Base-by-base conservation (phyloP, 2,113 vertebrate species). In the Amblyopsis rosae region DNA sequence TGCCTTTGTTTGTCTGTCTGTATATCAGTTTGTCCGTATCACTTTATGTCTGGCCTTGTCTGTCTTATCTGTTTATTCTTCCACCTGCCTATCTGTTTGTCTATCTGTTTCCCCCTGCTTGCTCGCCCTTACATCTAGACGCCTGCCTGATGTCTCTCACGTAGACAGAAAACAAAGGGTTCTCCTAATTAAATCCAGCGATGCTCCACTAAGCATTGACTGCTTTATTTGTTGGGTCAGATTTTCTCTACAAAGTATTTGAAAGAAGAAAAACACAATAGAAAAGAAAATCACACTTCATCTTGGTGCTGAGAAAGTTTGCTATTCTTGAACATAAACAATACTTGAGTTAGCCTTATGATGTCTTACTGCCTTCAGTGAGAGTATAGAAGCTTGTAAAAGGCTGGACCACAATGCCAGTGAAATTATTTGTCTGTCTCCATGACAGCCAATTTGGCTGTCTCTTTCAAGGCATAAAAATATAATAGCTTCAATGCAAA, bases 161-260 rank as follows among this genome's bases (percentile, higher is more conserved):
- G 32, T 53, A 65, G 79, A 77, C 68, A 65, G 47, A 80, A 61
- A 79, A 62, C 69, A 82, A 71, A 70, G 19, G 62, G 70, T 53
- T 70, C 73, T 76, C 55, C 19, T 80, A 73, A 87, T 88, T 81
- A 83, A 77, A 82, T 87, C 48, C 76, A 77, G 68, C 62, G 68
- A 72, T 58, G 68, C 73, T 84, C 69, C 73, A n/a, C 57, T 41
- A 48, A 47, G 26, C 61, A 3, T 41, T 41, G 26, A 41, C 35
- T 41, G 4, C 35, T 58, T 51, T 59, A 64, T 62, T 79, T 68
- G 57, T 73, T 5, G 45, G 75, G 69, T 45, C 67, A 15, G 10
- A 19, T 60, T n/a, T 50, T 67, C 65, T 56, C 59, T 67, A 54
- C 62, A 69, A 80, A 49, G 1, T 55, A 73, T 82, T 80, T 80